These are phyloP conservation scores for Lithophane leautieri DNA, from an alignment of 2,888 invertebrate genomes.

Conservation along the genomic window DNA sequence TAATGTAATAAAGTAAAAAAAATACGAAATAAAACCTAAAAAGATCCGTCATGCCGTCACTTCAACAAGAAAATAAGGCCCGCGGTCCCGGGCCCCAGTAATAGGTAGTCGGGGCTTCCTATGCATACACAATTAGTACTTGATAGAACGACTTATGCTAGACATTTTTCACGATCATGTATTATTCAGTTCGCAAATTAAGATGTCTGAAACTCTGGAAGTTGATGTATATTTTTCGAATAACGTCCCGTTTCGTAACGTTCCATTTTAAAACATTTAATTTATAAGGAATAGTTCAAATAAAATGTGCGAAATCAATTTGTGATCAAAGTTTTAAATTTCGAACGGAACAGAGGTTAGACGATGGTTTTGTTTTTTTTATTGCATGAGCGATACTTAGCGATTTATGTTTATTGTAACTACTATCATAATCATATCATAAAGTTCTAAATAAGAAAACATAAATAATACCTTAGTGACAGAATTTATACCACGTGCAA, in stretches of 20 bases:
- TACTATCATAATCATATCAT: background rate
- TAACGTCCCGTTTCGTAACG: background rate
- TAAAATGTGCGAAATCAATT: background rate
- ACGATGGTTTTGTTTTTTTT: background rate
- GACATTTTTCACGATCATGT: constrained; percentile 51
- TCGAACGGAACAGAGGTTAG: background rate
- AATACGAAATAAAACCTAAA: constrained; percentile 44
- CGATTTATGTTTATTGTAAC: background rate
- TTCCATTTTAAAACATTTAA: no score
- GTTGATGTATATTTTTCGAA: constrained; percentile 11
- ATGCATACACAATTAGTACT: constrained; percentile 66
- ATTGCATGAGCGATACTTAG: background rate
- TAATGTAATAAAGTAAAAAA: constrained; percentile 29
- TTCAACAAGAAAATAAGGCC: constrained; percentile 56
- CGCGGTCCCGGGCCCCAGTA: constrained; percentile 25
- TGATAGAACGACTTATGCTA: constrained; percentile 46
- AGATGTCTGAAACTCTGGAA: constrained; percentile 19
- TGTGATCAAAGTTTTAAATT: constrained; percentile 12
- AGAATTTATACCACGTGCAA: background rate
- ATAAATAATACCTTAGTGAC: background rate
- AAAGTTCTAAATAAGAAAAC: background rate
- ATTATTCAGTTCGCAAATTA: constrained; percentile 62
- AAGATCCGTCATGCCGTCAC: constrained; percentile 34
- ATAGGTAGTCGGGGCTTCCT: constrained; percentile 40
- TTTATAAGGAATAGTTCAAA: constrained; percentile 23